Percentiles rank a stretch among this genome's conserved stretches.
phyloP scores from a whole-genome alignment of 2,113 vertebrate species.

The Mirza zaza region DNA sequence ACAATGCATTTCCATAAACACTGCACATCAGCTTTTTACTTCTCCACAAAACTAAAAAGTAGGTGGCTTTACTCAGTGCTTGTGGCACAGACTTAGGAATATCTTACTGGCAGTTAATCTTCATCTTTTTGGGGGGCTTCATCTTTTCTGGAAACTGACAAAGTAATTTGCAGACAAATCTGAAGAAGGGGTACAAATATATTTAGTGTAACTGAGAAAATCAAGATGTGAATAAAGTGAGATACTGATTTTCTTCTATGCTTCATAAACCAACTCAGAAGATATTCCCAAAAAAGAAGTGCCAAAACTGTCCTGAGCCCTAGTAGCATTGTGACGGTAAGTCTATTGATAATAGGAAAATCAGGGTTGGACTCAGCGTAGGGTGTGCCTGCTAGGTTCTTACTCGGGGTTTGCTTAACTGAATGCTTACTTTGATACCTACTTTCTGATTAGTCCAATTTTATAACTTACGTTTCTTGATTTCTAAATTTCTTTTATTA shows the following conservation, averaged over 20 bases:
- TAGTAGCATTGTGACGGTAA: not conserved
- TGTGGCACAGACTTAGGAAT: not conserved
- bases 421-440: not conserved
- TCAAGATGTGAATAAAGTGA: not conserved
- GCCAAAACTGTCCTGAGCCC: not conserved
- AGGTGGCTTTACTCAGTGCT: not conserved
- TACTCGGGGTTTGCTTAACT: not conserved
- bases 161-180: constrained; percentile 20
- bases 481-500: not conserved
- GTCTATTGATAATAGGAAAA: not conserved
- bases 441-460: not conserved
- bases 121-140: not conserved
- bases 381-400: not conserved
- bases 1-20: constrained; percentile 16
- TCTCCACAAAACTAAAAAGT: not conserved
- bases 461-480: not conserved
- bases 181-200: not conserved
- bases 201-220: constrained; percentile 31
- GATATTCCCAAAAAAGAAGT: not conserved
- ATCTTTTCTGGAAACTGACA: not conserved
- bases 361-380: not conserved
- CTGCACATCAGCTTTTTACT: not conserved
- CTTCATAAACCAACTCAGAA: not conserved
- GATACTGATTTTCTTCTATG: not conserved
- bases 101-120: not conserved